A percentile compares a stretch with the other conserved stretches of the same genome.
Evolutionary conservation across 2,113 vertebrate genomes (phyloP).

Genomic region (Laticauda laticaudata): DNA sequence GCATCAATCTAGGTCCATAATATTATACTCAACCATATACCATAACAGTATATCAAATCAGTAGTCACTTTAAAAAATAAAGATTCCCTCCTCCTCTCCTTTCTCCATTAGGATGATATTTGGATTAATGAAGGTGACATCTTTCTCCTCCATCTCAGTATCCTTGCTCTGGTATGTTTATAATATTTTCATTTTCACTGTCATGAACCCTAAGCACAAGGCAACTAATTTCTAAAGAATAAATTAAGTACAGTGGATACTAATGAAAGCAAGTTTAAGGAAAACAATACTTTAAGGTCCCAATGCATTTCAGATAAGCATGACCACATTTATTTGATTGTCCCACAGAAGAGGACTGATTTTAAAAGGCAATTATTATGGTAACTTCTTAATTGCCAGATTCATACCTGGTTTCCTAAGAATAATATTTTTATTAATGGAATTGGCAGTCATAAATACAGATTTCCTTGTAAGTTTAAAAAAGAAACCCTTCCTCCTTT

Average conservation of each 20-base stretch:
- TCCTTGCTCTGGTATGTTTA: not conserved
- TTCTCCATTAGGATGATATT: constrained; percentile 23
- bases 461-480: constrained; percentile 57
- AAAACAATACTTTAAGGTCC: constrained; percentile 31
- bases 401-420: constrained; percentile 52
- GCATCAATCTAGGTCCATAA: not conserved
- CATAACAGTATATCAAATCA: constrained; percentile 5
- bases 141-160: not conserved
- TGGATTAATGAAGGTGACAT: constrained; percentile 42
- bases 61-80: constrained; percentile 17
- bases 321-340: constrained; percentile 46
- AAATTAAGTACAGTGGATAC: constrained; percentile 40
- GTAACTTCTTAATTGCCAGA: constrained; percentile 55
- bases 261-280: constrained; percentile 16
- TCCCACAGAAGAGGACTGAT: constrained; percentile 25
- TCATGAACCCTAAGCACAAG: constrained; percentile 9
- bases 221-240: constrained; percentile 12
- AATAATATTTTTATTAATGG: constrained; percentile 48
- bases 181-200: constrained; percentile 28
- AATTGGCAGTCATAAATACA: constrained; percentile 60
- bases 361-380: constrained; percentile 61
- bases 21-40: not conserved
- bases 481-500: constrained; percentile 26
- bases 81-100: not conserved
- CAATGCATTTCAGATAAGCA: constrained; percentile 3